Evolutionary conservation across 2,797 vertebrate species (phyloP).

Genomic region (Girardinus metallicus): DNA sequence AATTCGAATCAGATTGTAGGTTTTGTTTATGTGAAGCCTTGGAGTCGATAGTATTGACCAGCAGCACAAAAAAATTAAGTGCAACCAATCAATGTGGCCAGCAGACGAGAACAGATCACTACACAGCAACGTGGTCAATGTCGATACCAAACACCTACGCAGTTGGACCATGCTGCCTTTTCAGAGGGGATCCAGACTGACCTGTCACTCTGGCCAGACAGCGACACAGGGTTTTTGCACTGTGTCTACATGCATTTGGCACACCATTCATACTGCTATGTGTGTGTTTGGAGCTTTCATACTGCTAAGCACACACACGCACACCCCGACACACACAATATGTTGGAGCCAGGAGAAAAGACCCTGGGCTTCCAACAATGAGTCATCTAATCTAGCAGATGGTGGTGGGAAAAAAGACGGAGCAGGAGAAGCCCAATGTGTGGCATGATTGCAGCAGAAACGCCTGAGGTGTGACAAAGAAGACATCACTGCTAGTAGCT

Average conservation of each 20-base stretch:
- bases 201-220: background rate
- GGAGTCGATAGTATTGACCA: background rate
- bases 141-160: background rate
- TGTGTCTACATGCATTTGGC: background rate
- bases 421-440: conserved; percentile 6
- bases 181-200: background rate
- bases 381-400: conserved; percentile 54
- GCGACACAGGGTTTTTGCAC: background rate
- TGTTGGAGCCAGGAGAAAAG: conserved; percentile 44
- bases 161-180: background rate
- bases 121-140: background rate
- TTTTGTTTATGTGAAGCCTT: conserved; percentile 2
- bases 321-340: background rate
- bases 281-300: background rate
- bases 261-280: background rate
- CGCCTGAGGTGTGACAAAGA: conserved; percentile 51
- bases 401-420: conserved; percentile 28
- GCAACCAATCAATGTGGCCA: conserved; percentile 1
- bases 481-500: conserved; percentile 28
- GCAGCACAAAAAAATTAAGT: background rate
- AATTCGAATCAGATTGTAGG: background rate
- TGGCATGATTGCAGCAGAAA: conserved; percentile 37
- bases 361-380: conserved; percentile 13
- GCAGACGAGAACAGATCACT: background rate
- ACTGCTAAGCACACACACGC: background rate